Evolutionary conservation across 2,797 vertebrate genomes (phyloP).

Genomic region (Leucoraja ocellata): DNA sequence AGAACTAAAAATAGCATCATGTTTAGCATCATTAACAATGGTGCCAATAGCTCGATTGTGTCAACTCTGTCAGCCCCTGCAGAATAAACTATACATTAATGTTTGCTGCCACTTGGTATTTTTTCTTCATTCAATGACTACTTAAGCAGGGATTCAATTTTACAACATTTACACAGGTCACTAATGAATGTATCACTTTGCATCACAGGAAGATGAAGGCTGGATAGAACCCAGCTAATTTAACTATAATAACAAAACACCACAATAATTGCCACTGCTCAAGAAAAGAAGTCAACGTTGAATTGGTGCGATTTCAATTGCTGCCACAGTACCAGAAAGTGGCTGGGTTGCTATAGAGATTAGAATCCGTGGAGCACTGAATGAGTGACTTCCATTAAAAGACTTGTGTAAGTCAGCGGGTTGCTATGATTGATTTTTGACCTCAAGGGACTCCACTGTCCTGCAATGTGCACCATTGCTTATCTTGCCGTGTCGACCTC

Average conservation of each 20-base stretch:
- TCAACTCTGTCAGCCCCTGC: background rate
- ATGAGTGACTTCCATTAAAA: constrained; percentile 51
- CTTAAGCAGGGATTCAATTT: background rate
- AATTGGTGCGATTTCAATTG: constrained; percentile 18
- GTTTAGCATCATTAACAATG: background rate
- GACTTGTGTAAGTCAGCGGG: constrained; percentile 46
- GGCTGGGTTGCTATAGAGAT: constrained; percentile 51
- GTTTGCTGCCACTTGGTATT: background rate
- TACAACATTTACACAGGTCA: background rate
- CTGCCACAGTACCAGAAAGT: constrained; percentile 27
- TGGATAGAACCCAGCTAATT: background rate
- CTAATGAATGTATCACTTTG: background rate
- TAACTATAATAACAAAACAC: background rate
- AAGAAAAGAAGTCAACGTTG: constrained; percentile 14
- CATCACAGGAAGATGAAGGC: background rate
- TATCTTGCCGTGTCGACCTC: background rate
- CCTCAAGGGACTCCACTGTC: constrained; percentile 43
- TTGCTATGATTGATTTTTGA: constrained; percentile 53
- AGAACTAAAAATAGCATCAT: constrained; percentile 3
- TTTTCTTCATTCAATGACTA: background rate
- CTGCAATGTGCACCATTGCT: constrained; percentile 13
- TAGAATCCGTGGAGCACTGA: constrained; percentile 35
- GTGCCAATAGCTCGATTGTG: background rate
- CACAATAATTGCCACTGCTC: constrained; percentile 28
- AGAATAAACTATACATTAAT: background rate